Conservation (phyloP, 2,113 vertebrate species). For the Circaetus gallicus region DNA sequence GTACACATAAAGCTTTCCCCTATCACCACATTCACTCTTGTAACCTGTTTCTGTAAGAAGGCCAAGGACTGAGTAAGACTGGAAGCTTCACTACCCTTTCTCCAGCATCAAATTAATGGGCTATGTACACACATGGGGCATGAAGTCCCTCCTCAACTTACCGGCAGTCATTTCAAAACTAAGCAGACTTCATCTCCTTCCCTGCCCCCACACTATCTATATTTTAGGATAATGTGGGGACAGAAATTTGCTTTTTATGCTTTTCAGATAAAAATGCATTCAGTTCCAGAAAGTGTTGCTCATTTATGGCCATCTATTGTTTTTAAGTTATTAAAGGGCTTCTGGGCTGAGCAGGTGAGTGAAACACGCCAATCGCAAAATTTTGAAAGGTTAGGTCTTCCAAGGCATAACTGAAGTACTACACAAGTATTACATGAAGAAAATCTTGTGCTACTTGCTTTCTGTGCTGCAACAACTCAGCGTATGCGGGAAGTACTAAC, state of each 20-base stretch:
- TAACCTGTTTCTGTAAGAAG: not conserved
- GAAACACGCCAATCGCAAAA: not conserved
- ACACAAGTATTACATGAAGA: not conserved
- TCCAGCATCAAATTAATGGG: not conserved
- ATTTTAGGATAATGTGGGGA: not conserved
- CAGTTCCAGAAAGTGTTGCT: not conserved
- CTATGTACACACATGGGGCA: not conserved
- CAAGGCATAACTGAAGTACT: not conserved
- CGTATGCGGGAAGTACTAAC: rapidly evolving
- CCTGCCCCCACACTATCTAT: not conserved
- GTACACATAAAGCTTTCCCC: not conserved
- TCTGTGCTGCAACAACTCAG: not conserved
- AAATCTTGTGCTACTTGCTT: not conserved
- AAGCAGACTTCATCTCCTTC: not conserved
- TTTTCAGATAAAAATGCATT: not conserved
- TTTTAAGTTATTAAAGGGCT: not conserved
- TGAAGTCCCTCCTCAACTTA: not conserved
- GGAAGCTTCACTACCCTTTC: not conserved
- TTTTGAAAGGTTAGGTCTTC: not conserved
- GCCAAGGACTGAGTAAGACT: not conserved
- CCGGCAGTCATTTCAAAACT: not conserved
- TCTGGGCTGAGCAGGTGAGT: not conserved
- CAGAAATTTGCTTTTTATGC: not conserved
- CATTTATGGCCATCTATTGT: not conserved
- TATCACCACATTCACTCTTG: not conserved